Percentiles rank a stretch among this genome's conserved stretches.
phyloP scores from a whole-genome alignment of 2,888 invertebrate species.

The Tetranychus piercei region DNA sequence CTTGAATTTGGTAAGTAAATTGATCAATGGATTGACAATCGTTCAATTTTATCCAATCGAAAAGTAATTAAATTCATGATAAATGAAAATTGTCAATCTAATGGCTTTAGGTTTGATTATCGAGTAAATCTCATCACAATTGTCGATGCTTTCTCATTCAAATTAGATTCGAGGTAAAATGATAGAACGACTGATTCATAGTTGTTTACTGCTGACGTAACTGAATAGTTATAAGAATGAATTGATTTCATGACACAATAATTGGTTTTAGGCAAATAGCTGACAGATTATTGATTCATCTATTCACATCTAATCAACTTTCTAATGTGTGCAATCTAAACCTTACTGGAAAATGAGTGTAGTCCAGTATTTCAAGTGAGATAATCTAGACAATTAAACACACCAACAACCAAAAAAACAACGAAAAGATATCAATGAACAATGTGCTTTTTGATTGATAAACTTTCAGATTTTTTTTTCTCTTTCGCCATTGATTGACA shows the following conservation, averaged over 20 bases:
- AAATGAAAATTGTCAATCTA: not conserved
- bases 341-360: too few relatives aligned
- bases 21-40: not conserved
- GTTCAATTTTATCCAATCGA: not conserved
- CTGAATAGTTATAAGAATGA: too few relatives aligned
- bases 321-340: not conserved
- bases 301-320: not conserved
- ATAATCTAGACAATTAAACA: not conserved
- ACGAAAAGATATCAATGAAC: not conserved
- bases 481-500: not conserved
- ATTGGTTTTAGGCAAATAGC: not conserved
- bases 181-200: too few relatives aligned
- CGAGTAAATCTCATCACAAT: too few relatives aligned
- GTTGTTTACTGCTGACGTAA: too few relatives aligned
- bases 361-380: too few relatives aligned
- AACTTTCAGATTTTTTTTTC: not conserved
- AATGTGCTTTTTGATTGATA: not conserved
- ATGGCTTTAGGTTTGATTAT: not conserved
- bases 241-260: not conserved
- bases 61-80: not conserved
- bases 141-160: too few relatives aligned
- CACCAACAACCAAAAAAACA: not conserved
- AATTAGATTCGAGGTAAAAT: too few relatives aligned
- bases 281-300: not conserved
- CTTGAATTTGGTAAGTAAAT: conserved; percentile 6